Evolutionary conservation across 1,140 invertebrate genomes (phyloP).

Genomic region (Lithobius niger): DNA sequence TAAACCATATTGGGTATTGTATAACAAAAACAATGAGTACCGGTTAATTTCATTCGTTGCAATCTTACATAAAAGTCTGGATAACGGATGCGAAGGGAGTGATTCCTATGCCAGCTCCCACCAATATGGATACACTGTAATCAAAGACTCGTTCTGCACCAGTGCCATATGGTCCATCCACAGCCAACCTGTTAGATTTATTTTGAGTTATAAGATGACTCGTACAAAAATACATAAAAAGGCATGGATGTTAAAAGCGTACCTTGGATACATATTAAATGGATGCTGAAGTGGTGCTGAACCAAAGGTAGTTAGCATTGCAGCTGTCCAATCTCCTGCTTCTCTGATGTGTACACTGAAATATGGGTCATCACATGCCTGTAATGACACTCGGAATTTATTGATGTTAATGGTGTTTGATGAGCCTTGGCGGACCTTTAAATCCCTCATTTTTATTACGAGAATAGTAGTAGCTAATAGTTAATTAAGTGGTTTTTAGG

Average conservation of each 20-base stretch:
- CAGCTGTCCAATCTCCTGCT: constrained; percentile 11
- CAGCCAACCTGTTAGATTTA: not conserved
- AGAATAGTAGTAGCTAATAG: too few relatives aligned
- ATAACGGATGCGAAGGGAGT: not conserved
- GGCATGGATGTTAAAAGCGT: not conserved
- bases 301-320: not conserved
- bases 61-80: not conserved
- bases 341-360: constrained; percentile 10
- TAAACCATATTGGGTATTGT: not conserved
- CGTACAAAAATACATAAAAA: not conserved
- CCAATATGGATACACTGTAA: not conserved
- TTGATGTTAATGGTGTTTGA: too few relatives aligned
- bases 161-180: not conserved
- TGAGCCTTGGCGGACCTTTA: too few relatives aligned
- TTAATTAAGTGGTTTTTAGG: too few relatives aligned
- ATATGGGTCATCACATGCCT: constrained; percentile 3
- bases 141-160: not conserved
- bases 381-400: too few relatives aligned
- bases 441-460: too few relatives aligned
- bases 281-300: not conserved
- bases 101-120: not conserved
- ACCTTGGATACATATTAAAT: not conserved
- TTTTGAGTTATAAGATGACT: too few relatives aligned
- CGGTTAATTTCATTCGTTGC: not conserved
- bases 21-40: not conserved